Evolutionary conservation across 92 coral and sea anemone species (phyloP), one percentile per base, ranked within the genome.

Genomic region (Umimayanthus chanpuru): DNA sequence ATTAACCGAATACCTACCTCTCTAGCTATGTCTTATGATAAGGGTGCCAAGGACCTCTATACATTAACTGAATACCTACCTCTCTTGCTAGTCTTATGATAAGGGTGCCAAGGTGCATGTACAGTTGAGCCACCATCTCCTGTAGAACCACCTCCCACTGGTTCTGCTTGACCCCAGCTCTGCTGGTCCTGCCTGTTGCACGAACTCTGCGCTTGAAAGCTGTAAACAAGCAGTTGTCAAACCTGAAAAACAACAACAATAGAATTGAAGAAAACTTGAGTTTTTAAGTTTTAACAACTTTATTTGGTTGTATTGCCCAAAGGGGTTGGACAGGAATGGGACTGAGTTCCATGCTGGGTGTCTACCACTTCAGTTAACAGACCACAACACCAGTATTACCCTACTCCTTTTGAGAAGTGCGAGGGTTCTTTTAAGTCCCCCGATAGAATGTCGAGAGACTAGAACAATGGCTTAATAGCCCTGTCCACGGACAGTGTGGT

Each of bases 61-160:
- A n/a, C n/a, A n/a, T n/a, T n/a, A n/a, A n/a, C n/a, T n/a, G n/a
- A 32, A 32, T n/a, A 15, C 70, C 9, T 88, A 97, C 99, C 98
- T 95, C 99, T 77, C 93, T 97, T 77, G 99, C 99, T 16, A 95
- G 92, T 75, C 93, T 85, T 29, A 97, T 91, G 9, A 95, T 79
- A 9, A 93, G 82, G 25, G 94, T 88, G 65, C 96, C 99, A 88
- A 93, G 92, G 65, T 90, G 92, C 92, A 93, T 88, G 76, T 97
- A 97, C 23, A 97, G 92, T 88, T 97, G 99, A 20, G 95, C 99
- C 79, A 93, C 88, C 92, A 97, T 97, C 87, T 97, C 99, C 20
- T 89, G 79, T 0, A 94, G 89, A 18, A 91, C 98, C 29, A 97
- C 98, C n/a, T 94, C 93, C 99, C 99, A 97, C 88, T 97, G 98